Base-by-base conservation (phyloP, 2,888 invertebrate species). In the Quadriops clusia region DNA sequence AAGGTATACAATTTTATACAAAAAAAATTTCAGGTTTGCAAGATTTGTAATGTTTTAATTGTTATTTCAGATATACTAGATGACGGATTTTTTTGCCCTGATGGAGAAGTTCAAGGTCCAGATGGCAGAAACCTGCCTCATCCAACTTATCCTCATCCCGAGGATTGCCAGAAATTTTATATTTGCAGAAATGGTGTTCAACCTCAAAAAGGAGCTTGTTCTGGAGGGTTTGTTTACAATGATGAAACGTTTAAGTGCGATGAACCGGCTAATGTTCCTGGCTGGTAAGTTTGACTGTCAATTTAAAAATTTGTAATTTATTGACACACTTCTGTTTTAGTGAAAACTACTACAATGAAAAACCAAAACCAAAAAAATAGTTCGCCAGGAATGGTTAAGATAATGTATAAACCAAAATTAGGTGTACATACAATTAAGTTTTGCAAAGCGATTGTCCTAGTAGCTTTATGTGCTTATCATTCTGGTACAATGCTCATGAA, bases 121-220 rank as follows among this genome's bases (percentile, higher is more conserved):
- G 73, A 72, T 36, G 81, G 80, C 7, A 66, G 77, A 30, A 67
- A 70, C 1, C 62, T 80, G 2, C 80, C 81, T 1, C 82, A 83
- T 58, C 82, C 82, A 1, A 80, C 81, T 1, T 83, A 72, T 63
- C 71, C 82, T 2, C 81, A 84, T 59, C 77, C 79, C 1, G 76
- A 77, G 13, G 82, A 84, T 56, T 85, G 84, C 54, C 75, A 77
- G 51, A 82, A 81, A 53, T 84, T 84, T 65, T 84, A 81, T 64
- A 82, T 84, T 47, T 83, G 83, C 60, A 68, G 79, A 39, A 80
- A 81, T 46, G 81, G 79, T 1, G 68, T 79, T 3, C 73, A 71
- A 45, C 83, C 84, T 0, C 79, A 82, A 53, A 76, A 76, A 49
- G 79, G 81, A 4, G 74, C 77, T 45, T 84, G 84, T 50, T 69